Conservation (phyloP, 1,140 invertebrate species). For the Drosophila malerkotliana region DNA sequence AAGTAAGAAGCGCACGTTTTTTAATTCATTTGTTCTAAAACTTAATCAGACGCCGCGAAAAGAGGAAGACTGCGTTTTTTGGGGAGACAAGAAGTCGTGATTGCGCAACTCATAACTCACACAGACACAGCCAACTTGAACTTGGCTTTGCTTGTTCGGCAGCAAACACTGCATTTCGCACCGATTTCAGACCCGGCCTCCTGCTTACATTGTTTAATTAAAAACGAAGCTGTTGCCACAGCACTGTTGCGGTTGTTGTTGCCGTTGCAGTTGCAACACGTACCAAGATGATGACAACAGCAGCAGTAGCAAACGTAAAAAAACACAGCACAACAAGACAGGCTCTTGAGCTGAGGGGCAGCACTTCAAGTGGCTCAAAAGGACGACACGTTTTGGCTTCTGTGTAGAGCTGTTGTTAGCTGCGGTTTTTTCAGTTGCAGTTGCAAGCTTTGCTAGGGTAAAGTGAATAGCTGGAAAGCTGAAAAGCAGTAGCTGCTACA, state of each 20-base stretch:
- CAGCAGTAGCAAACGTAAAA: constrained; percentile 14
- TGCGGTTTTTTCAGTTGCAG: constrained; percentile 22
- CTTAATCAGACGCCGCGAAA: constrained; percentile 67
- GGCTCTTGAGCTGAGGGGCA: constrained; percentile 50
- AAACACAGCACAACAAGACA: constrained; percentile 19
- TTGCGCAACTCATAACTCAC: constrained; percentile 82
- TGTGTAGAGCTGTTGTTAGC: constrained; percentile 61
- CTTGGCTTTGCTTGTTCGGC: constrained; percentile 42
- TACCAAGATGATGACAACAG: constrained; percentile 70
- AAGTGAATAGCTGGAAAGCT: constrained; percentile 13
- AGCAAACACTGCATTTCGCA: constrained; percentile 43
- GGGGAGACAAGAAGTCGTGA: constrained; percentile 77
- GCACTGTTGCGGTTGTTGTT: not conserved
- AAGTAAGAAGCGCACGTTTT: constrained; percentile 64
- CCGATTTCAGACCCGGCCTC: constrained; percentile 21
- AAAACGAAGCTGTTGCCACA: constrained; percentile 58
- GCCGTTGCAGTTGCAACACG: constrained; percentile 58
- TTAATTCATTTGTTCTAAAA: constrained; percentile 82
- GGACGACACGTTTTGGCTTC: constrained; percentile 81
- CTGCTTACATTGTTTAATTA: constrained; percentile 80
- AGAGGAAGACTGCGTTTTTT: constrained; percentile 44
- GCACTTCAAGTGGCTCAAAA: constrained; percentile 73
- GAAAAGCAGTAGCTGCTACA: constrained; percentile 58
- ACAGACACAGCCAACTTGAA: constrained; percentile 56
- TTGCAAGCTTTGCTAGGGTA: constrained; percentile 33